Evolutionary conservation across 2,797 vertebrate genomes (phyloP).

Genomic region (Pseudotriccus pelzelni): DNA sequence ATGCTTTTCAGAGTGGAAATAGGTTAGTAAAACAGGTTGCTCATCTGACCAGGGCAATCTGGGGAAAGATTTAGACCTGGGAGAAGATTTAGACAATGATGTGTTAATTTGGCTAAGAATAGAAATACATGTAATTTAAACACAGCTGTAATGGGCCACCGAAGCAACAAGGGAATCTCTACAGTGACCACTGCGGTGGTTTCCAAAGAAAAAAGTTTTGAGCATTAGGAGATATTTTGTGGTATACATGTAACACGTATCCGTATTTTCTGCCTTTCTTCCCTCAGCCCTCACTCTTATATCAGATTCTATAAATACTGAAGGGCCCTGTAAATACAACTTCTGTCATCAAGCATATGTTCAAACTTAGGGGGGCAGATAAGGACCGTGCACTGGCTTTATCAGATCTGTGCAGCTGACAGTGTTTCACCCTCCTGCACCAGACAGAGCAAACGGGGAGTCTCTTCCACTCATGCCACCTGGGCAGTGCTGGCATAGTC

Average conservation of each 20-base stretch:
- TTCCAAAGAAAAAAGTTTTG: background rate
- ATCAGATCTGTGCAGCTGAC: no score
- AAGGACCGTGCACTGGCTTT: background rate
- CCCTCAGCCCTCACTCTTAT: background rate
- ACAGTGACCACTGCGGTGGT: fast-evolving
- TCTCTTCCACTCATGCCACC: fast-evolving
- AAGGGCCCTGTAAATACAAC: background rate
- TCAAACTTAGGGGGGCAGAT: background rate
- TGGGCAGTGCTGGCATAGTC: background rate
- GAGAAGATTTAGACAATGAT: background rate
- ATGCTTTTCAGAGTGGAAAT: background rate
- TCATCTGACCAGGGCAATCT: background rate
- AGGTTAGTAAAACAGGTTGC: background rate
- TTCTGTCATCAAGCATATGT: background rate
- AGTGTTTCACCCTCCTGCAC: fast-evolving
- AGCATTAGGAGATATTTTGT: background rate
- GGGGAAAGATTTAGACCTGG: background rate
- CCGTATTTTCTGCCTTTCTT: background rate
- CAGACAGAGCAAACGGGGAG: background rate
- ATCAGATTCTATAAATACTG: background rate
- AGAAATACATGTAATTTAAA: background rate
- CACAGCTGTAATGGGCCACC: background rate
- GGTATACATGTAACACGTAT: background rate
- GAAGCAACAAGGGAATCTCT: background rate
- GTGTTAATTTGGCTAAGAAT: background rate